Base-by-base conservation (phyloP, 2,113 vertebrate species). In the Natator depressus region DNA sequence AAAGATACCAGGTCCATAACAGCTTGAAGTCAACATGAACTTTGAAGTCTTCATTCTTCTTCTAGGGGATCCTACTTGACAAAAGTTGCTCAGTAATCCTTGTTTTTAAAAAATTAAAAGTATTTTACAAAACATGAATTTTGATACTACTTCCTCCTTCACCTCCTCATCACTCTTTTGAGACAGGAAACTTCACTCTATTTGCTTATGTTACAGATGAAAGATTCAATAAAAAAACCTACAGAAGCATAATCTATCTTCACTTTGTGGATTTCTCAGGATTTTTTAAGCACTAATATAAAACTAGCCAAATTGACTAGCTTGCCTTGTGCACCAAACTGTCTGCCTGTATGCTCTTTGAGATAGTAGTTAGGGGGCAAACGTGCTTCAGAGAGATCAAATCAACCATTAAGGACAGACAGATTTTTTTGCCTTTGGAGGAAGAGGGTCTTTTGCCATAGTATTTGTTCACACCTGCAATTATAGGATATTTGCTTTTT, bases 1-100 rank as follows among this genome's bases (percentile, higher is more conserved):
- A 94, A 96, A 97, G 95, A 97, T 95, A 95, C 91, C 91, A 87
- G 90, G 95, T 79, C 95, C 94, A 93, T 93, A 97, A 97, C 96
- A 92, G 81, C 93, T 94, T n/a, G 89, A 95, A 50, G 95, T 96
- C 93, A 97, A 97, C 92, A 97, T 97, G 96, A 95, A 96, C 96
- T 97, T 96, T 97, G 95, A 95, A 89, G 87, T 87, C 94, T 53
- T 90, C 93, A 90, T 93, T 95, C 94, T 95, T 91, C 16, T 95
- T 91, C 16, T 55, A 91, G 80, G 76, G 94, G 84, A 91, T 80
- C 75, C n/a, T 42, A 91, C 80, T 91, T 96, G 83, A 79, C 17
- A 19, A 92, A 88, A 85, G n/a, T 51, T 59, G 51, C 87, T 89
- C 78, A 93, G 82, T 84, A 90, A 95, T 89, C 87, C 47, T 76